Evolutionary conservation across 2,888 invertebrate species (phyloP), one percentile per base, ranked within the genome.

Genomic region (Rotaria socialis): DNA sequence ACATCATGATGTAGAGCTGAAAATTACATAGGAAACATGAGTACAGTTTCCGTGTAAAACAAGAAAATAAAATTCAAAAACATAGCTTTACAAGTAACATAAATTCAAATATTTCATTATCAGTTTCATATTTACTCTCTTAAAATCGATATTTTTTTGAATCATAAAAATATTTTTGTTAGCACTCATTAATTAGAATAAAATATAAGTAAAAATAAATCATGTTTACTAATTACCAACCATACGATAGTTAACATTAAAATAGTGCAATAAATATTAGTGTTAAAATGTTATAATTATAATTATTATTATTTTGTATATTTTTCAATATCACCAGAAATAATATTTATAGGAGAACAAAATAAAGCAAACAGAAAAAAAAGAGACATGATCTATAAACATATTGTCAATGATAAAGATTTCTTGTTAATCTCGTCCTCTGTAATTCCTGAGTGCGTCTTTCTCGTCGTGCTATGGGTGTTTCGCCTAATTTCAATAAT

Each of bases 331-430:
- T 80, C 80, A 80, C 80, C 43, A 80, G 80, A 47, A 47, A 47
- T 11, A 41, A 80, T 80, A 43, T 11, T 47, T 41, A 47, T 47
- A 80, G 24, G 2, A 3, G 24, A 80, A n/a, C 43, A n/a, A 47
- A 47, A 24, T 11, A 43, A 16, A n/a, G 47, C 43, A 75, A 22
- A 47, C n/a, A 47, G 19, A 35, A 75, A 24, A 80, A 8, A 47
- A 24, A 47, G n/a, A 24, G 80, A 47, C 80, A 41, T 47, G 19
- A 80, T 27, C 35, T 67, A n/a, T 80, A 47, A 47, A 47, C 80
- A 80, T 80, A 80, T 80, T 80, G n/a, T 80, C n/a, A 80, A 80
- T 80, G 80, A n/a, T 47, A 80, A 47, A 80, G 47, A 47, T 80
- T 80, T 80, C 80, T 43, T 80, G 80, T 47, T 80, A 80, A 80